These are phyloP conservation scores for Drosophila peninsularis DNA, from an alignment of 2,888 invertebrate genomes.

Conservation along the genomic window DNA sequence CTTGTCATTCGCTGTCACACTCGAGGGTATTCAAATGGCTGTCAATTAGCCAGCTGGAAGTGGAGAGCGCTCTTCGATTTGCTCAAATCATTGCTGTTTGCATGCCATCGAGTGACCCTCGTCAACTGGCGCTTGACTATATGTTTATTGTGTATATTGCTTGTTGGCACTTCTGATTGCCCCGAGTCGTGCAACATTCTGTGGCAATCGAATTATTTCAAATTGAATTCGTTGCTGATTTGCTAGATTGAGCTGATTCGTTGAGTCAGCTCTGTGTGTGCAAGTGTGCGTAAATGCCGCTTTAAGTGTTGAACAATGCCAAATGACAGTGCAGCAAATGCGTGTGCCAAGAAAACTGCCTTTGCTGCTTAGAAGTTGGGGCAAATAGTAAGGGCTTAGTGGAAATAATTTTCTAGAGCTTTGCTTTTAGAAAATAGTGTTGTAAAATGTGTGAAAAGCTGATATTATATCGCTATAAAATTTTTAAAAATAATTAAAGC, in stretches of 20 bases:
- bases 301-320: slow-evolving; percentile 34
- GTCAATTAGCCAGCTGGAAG: slow-evolving; percentile 49
- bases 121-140: slow-evolving; percentile 30
- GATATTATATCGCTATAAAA: neutral
- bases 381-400: neutral
- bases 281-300: slow-evolving; percentile 1
- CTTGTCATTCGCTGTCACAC: slow-evolving; percentile 18
- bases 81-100: slow-evolving; percentile 43
- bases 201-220: slow-evolving; percentile 43
- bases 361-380: neutral
- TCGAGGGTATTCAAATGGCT: slow-evolving; percentile 31
- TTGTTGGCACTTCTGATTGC: slow-evolving; percentile 18
- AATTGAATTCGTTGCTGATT: slow-evolving; percentile 34
- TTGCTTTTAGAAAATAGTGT: neutral
- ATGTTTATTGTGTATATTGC: slow-evolving; percentile 19
- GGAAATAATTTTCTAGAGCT: no score
- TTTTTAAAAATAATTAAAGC: no score
- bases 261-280: slow-evolving; percentile 37
- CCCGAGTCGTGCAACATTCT: slow-evolving; percentile 39
- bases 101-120: slow-evolving; percentile 41
- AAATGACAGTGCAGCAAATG: slow-evolving; percentile 25
- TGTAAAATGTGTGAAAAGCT: neutral
- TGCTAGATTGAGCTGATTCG: slow-evolving; percentile 33
- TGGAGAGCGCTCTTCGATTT: neutral
- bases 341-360: no score